Conservation (phyloP, 2,888 invertebrate species). For the Tenodera sinensis region DNA sequence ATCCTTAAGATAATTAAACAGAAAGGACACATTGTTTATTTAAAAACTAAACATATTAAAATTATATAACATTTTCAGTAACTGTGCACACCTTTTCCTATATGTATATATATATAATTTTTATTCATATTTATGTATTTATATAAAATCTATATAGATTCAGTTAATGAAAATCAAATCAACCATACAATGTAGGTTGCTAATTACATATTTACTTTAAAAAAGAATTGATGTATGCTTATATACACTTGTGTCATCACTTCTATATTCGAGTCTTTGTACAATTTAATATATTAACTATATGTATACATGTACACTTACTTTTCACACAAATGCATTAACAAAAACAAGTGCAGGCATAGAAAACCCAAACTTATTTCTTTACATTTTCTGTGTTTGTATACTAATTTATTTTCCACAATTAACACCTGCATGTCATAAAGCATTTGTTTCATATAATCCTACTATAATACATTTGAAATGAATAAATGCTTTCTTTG, state of each 20-base stretch:
- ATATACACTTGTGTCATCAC: not conserved
- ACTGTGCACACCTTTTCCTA: slow-evolving; percentile 9
- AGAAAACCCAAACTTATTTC: slow-evolving; percentile 8
- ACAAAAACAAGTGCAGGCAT: slow-evolving; percentile 10
- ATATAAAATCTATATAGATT: not conserved
- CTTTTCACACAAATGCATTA: not conserved
- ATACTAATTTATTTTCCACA: not conserved
- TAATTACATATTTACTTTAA: slow-evolving; percentile 21
- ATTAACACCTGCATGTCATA: no score
- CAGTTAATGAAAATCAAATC: slow-evolving; percentile 18
- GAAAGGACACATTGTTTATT: not conserved
- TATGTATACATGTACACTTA: slow-evolving; percentile 3
- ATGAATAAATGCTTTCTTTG: not conserved
- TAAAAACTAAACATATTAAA: slow-evolving; percentile 8
- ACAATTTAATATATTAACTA: slow-evolving; percentile 20
- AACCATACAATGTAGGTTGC: slow-evolving; percentile 8
- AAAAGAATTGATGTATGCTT: not conserved
- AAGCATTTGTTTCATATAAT: not conserved
- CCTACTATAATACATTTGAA: not conserved
- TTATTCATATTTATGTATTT: not conserved
- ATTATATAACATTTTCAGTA: slow-evolving; percentile 17
- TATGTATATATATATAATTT: not conserved
- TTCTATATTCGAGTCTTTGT: slow-evolving; percentile 13
- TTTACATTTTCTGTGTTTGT: not conserved
- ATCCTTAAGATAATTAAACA: not conserved